phyloP scores from a whole-genome alignment of 2,797 vertebrate genomes.

The Yasuhikotakia modesta region DNA sequence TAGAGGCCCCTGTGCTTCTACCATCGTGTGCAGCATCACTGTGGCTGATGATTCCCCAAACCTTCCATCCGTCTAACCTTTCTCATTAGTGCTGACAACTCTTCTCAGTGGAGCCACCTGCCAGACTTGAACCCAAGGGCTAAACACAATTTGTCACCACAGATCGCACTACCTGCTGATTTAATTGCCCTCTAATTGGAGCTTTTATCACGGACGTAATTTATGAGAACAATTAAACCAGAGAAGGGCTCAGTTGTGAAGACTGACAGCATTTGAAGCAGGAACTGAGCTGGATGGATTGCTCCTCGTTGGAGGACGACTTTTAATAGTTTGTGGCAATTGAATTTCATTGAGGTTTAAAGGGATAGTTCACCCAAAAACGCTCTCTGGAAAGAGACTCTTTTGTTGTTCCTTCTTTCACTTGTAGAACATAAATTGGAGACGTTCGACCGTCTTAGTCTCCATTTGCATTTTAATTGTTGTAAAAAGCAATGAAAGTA shows the following conservation, averaged over 20 bases:
- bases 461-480: too few relatives aligned
- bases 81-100: conserved; percentile 39
- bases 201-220: conserved; percentile 32
- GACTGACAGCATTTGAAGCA: neutral
- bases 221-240: conserved; percentile 39
- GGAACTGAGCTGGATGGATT: neutral
- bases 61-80: conserved; percentile 25
- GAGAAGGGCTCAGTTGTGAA: neutral
- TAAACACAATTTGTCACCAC: conserved; percentile 41
- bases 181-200: conserved; percentile 41
- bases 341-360: neutral
- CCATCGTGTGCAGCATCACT: neutral
- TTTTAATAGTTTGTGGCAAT: neutral
- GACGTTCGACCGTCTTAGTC: neutral
- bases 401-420: neutral
- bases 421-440: neutral
- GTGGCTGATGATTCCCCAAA: conserved; percentile 26
- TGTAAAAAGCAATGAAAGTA: too few relatives aligned
- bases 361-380: neutral
- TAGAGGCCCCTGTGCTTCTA: conserved; percentile 6
- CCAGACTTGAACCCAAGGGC: conserved; percentile 17
- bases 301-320: neutral
- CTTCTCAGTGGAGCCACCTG: conserved; percentile 2
- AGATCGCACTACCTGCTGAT: conserved; percentile 40
- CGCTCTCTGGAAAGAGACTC: neutral